Conservation (phyloP, 2,888 invertebrate species). For the Rugalucina vietnamica region DNA sequence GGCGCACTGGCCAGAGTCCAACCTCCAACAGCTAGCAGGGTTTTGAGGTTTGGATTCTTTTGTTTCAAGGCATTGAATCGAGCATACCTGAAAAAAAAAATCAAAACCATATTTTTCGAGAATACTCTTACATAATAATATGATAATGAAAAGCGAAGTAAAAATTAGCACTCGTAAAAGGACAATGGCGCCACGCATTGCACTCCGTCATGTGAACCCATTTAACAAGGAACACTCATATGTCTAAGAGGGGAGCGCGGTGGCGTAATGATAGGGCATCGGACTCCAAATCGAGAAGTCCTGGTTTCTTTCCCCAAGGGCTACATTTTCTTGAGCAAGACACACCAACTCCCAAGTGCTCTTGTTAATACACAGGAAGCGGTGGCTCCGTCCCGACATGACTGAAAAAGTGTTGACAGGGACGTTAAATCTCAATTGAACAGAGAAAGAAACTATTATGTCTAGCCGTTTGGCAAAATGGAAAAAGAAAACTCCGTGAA, state of each 20-base stretch:
- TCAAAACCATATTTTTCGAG: neutral
- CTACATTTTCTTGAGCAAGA: neutral
- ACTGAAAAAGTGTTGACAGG: neutral
- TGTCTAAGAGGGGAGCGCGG: neutral
- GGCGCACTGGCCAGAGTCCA: constrained; percentile 76
- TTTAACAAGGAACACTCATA: neutral
- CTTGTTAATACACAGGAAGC: neutral
- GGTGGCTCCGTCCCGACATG: neutral
- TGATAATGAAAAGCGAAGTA: too few species aligned
- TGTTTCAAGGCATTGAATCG: constrained; percentile 72
- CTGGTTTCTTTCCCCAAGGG: neutral
- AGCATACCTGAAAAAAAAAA: constrained; percentile 61
- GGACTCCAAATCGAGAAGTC: neutral
- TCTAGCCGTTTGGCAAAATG: neutral
- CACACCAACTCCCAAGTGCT: neutral
- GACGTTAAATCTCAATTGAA: neutral
- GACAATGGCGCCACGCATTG: too few species aligned
- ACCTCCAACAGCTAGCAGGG: constrained; percentile 79
- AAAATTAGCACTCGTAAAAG: too few species aligned
- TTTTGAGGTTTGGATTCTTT: constrained; percentile 73
- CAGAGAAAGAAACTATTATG: neutral
- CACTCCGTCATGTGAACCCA: neutral
- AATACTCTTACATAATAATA: neutral
- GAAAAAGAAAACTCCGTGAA: neutral
- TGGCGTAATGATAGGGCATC: neutral